Evolutionary conservation across 2,888 invertebrate genomes (phyloP).

Genomic region (Parochlus steinenii): DNA sequence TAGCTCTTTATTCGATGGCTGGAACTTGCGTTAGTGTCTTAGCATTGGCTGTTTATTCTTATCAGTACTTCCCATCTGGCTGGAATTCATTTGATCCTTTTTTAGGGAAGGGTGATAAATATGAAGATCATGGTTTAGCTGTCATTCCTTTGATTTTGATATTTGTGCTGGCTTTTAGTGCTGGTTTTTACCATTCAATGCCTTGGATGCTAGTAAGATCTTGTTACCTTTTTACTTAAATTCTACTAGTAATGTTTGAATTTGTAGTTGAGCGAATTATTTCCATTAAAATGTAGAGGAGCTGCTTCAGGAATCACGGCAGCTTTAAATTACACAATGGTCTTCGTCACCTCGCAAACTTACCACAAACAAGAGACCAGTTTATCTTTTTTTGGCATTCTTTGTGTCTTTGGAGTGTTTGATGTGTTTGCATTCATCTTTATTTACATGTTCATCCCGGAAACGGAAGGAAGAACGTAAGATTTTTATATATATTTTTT

Average conservation of each 20-base stretch:
- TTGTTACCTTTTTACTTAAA: neutral
- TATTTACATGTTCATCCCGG: constrained; percentile 36
- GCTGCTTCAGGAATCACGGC: constrained; percentile 24
- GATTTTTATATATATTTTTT: too few relatives aligned
- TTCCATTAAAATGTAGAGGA: constrained; percentile 34
- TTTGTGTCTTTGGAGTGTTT: constrained; percentile 3
- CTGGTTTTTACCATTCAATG: constrained; percentile 27
- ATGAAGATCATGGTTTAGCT: too few relatives aligned
- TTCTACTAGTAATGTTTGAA: constrained; percentile 28
- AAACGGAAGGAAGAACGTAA: constrained; percentile 35
- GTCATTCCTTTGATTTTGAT: constrained; percentile 23
- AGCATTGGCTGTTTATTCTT: constrained; percentile 32
- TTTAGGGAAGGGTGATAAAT: constrained; percentile 35
- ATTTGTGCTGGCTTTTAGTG: constrained; percentile 15
- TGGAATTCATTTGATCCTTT: constrained; percentile 34
- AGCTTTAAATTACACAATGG: constrained; percentile 35
- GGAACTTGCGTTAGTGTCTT: constrained; percentile 30
- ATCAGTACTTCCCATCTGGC: constrained; percentile 22
- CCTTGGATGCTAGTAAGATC: constrained; percentile 19
- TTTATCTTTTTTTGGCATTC: constrained; percentile 32
- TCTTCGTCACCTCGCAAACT: constrained; percentile 36
- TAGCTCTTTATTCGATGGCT: constrained; percentile 31
- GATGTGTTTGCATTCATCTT: constrained; percentile 23
- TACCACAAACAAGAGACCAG: constrained; percentile 33
- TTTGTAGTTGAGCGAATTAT: constrained; percentile 39